Evolutionary conservation across 2,113 vertebrate species (phyloP).

Genomic region (Aldabrachelys gigantea): DNA sequence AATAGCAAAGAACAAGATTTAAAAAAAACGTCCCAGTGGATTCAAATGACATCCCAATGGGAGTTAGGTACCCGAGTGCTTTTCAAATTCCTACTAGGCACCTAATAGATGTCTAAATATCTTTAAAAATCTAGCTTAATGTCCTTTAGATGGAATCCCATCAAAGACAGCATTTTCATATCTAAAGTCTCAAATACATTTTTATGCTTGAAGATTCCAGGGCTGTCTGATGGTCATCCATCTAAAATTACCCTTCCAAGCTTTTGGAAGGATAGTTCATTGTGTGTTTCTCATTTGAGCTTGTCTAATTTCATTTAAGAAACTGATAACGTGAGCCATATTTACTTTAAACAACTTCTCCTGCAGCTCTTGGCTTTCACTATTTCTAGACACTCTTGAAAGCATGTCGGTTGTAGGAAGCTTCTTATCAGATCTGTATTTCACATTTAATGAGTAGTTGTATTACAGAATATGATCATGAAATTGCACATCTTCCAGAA

Average conservation of each 20-base stretch:
- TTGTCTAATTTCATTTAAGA: neutral
- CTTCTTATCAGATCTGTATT: neutral
- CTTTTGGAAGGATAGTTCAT: neutral
- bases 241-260: neutral
- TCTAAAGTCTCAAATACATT: neutral
- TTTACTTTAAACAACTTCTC: neutral
- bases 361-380: neutral
- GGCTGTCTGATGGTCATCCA: neutral
- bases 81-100: neutral
- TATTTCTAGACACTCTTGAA: neutral
- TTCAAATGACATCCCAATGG: neutral
- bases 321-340: neutral
- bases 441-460: neutral
- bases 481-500: neutral
- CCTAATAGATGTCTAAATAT: neutral
- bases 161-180: neutral
- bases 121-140: neutral
- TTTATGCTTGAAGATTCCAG: neutral
- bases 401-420: neutral
- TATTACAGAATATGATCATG: too few relatives aligned
- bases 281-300: neutral
- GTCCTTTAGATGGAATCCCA: neutral
- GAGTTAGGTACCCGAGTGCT: neutral
- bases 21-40: rapidly evolving
- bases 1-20: neutral